Base-by-base conservation (phyloP, 2,113 vertebrate species). In the Probosciger aterrimus region DNA sequence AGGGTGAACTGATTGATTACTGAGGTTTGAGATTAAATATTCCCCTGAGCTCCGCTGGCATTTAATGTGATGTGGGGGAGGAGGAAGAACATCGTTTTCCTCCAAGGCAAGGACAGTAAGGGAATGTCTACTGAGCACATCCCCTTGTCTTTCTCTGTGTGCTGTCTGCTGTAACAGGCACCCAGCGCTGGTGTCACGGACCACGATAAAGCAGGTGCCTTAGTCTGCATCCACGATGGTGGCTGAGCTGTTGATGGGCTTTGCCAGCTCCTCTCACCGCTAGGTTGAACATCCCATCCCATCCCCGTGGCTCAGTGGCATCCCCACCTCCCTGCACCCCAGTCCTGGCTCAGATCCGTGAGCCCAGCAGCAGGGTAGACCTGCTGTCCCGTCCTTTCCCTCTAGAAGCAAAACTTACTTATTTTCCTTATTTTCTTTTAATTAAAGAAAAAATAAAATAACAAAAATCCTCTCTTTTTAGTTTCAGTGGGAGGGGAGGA, bases 1-100 rank as follows among this genome's bases (percentile, higher is more conserved):
- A 95, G 93, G 86, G 91, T 84, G 93, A 96, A 91, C 92, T 83
- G 95, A 97, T 94, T 92, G 93, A 95, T 96, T 97, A 92, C 90
- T 88, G 95, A 89, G 95, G 93, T 93, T 89, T 94, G 93, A 94
- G 92, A 94, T 94, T 94, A 96, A 96, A 87, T 96, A 90, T 84
- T 93, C 92, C 95, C 94, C 59, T 37, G 86, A 86, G 93, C 83
- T 84, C 37, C 0, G 0, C 31, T 89, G 95, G 69, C 78, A 91
- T 91, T 91, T 87, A 82, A 10, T 64, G 57, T 18, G 65, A 15
- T 55, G 28, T 83, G 60, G 77, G 90, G 30, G 39, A 7, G 62
- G 46, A 78, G 76, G 82, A 76, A 37, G 81, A 37, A 3, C 0
- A 60, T 39, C 7, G 3, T 64, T 92, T 93, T 95, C 69, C 52